A percentile compares a stretch with the other conserved stretches of the same genome.
Evolutionary conservation across 2,113 vertebrate genomes (phyloP).

Genomic region (Cynoglossus semilaevis): DNA sequence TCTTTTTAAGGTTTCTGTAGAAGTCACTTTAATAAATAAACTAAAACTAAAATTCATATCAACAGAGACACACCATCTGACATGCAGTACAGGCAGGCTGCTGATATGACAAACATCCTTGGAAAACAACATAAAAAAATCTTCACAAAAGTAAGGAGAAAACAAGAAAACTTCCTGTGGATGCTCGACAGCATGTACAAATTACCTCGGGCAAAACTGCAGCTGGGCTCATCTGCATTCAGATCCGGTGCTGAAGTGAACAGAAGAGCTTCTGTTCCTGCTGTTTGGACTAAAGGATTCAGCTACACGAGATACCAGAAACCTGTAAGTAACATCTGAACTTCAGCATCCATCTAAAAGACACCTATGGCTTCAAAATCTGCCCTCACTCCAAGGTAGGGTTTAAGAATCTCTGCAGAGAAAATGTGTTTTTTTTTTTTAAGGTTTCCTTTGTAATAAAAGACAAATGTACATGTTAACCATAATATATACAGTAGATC

Average conservation of each 20-base stretch:
- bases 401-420: no score
- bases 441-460: no score
- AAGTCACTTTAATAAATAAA: no score
- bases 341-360: no score
- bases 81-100: not conserved
- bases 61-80: not conserved
- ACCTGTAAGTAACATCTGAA: no score
- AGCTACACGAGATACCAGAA: no score
- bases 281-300: no score
- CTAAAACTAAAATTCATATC: not conserved
- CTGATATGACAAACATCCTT: not conserved
- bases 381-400: no score
- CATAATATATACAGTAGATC: no score
- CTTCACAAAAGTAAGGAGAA: not conserved
- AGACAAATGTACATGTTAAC: no score
- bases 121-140: not conserved
- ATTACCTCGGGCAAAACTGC: not conserved
- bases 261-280: not conserved
- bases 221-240: not conserved
- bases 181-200: not conserved
- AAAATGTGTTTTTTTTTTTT: no score
- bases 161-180: not conserved
- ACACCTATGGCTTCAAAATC: no score
- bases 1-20: not conserved
- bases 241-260: not conserved